A percentile compares a stretch with the other conserved stretches of the same genome.
Evolutionary conservation across 2,888 invertebrate species (phyloP).

Genomic region (Lepidocyrtinus sp.): DNA sequence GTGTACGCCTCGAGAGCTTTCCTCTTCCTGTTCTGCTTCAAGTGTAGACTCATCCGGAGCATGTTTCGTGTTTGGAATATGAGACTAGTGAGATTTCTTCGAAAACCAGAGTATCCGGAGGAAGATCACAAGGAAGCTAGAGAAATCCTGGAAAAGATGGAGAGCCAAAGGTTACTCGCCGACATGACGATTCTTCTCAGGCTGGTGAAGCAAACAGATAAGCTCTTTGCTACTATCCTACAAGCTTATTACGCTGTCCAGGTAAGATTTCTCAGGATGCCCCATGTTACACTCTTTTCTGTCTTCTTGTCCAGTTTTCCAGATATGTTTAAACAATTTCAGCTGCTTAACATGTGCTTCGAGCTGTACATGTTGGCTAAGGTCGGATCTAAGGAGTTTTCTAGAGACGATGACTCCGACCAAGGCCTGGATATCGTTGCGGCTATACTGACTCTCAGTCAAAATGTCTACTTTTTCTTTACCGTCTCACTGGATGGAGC

Average conservation of each 20-base stretch:
- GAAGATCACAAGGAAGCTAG: background rate
- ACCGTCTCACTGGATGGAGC: conserved; percentile 67
- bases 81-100: conserved; percentile 48
- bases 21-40: conserved; percentile 66
- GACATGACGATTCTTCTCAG: conserved; percentile 55
- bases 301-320: background rate
- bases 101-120: conserved; percentile 17
- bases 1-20: conserved; percentile 63
- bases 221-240: conserved; percentile 62
- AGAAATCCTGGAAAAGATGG: conserved; percentile 23
- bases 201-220: conserved; percentile 62
- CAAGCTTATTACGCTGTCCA: conserved; percentile 68
- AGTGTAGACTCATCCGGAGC: conserved; percentile 58
- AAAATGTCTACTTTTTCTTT: conserved; percentile 68
- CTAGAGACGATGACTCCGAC: background rate
- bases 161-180: conserved; percentile 52
- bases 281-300: background rate
- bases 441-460: conserved; percentile 57
- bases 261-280: conserved; percentile 35
- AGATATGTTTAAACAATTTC: background rate
- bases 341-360: conserved; percentile 69
- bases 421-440: conserved; percentile 49
- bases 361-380: conserved; percentile 68
- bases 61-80: conserved; percentile 64
- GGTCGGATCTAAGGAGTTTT: conserved; percentile 44